Conservation (phyloP, 2,797 vertebrate genomes). For the Balearica regulorum region DNA sequence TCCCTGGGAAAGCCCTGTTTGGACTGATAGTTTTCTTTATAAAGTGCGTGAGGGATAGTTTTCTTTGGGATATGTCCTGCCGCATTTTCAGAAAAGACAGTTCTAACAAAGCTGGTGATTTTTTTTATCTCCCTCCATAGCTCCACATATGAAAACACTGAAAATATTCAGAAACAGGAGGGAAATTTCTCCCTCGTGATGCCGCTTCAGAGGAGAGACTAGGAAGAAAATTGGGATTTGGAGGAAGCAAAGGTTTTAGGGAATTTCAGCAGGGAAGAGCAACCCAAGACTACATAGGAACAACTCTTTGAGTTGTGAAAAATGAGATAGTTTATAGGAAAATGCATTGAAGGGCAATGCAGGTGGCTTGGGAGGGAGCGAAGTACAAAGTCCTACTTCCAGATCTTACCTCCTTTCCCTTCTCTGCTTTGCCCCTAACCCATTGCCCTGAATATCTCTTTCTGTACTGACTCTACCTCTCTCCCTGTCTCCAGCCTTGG, state of each 20-base stretch:
- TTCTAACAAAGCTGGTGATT: background rate
- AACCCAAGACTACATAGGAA: background rate
- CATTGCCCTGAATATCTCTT: background rate
- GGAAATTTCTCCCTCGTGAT: background rate
- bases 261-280: background rate
- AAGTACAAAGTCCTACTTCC: background rate
- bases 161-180: background rate
- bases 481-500: background rate
- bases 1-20: background rate
- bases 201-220: background rate
- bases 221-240: background rate
- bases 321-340: background rate
- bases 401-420: background rate
- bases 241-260: background rate
- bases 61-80: background rate
- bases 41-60: background rate
- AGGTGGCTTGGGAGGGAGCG: background rate
- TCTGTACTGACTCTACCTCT: rapidly evolving
- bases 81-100: background rate
- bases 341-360: background rate
- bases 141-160: background rate
- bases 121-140: background rate
- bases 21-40: background rate
- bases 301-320: background rate
- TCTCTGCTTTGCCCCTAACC: background rate